Base-by-base conservation (phyloP, 2,888 invertebrate genomes). In the Pristionchus maxplancki region DNA sequence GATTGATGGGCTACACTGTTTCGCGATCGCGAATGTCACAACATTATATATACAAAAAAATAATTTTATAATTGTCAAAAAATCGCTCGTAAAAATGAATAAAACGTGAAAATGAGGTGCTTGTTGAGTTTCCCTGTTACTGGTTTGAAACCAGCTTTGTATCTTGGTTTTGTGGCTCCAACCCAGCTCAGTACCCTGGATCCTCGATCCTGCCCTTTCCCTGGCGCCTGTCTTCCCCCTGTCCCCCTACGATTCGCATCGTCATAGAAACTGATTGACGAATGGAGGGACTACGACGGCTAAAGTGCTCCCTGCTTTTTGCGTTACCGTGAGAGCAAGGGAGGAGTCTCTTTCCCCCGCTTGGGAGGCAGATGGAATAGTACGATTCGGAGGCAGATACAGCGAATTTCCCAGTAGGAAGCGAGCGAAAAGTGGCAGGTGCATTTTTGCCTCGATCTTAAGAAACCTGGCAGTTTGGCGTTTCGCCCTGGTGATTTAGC, bases 1-100 rank as follows among this genome's bases (percentile, higher is more conserved):
- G 64, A 64, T 64, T 64, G 34, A 34, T 64, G 11, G 62, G 62
- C 64, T 15, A 44, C 6, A 11, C 44, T 64, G 64, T 64, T 11
- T 31, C 17, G 31, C 15, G 64, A 24, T 64, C 64, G 64, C 31
- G 64, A 64, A 64, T 64, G 64, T 34, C 64, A 64, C 64, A 64
- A 64, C 28, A 58, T 6, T 8, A 58, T 58, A 24, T 9, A 58
- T n/a, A n/a, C 24, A 58, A 58, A 64, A 64, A 28, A 62, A 62
- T 62, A 62, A 62, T 62, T 62, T 64, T 34, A 8, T 34, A 64
- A 78, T 48, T 78, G 44, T 44, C 48, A 9, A 28, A 82, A 82
- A 82, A 82, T 44, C 53, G 53, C 34, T 28, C 13, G 17, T 82
- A 82, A 82, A 82, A 82, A 81, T 50, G 82, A 82, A 82, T 82